phyloP scores from a whole-genome alignment of 2,797 vertebrate genomes.

The Orientallactaga sibirica region DNA sequence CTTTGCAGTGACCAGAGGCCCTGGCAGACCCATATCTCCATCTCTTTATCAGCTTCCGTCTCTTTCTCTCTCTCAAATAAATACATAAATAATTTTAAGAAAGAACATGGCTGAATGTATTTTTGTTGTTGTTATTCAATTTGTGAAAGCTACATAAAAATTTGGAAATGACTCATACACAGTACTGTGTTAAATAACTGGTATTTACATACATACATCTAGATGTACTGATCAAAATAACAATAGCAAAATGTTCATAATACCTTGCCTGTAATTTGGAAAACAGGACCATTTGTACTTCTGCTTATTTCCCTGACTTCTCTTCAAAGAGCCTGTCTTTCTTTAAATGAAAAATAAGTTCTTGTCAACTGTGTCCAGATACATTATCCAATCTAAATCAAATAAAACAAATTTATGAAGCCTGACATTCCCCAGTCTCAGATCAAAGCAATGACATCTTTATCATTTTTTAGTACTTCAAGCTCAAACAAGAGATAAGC shows the following conservation, averaged over 20 bases:
- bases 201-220: neutral
- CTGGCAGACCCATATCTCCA: too few relatives aligned
- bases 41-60: too few relatives aligned
- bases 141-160: neutral
- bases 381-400: conserved; percentile 59
- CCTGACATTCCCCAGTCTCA: conserved; percentile 45
- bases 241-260: neutral
- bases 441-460: conserved; percentile 56
- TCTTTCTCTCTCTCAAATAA: too few relatives aligned
- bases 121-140: neutral
- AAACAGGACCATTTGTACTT: neutral
- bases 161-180: neutral
- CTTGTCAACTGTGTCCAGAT: conserved; percentile 53
- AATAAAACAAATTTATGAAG: conserved; percentile 72
- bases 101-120: neutral
- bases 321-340: conserved; percentile 29
- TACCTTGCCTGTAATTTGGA: neutral
- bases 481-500: conserved; percentile 27
- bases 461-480: neutral
- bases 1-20: too few relatives aligned
- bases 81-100: neutral
- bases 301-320: neutral
- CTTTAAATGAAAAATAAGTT: conserved; percentile 67
- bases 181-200: neutral
- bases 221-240: neutral